Percentiles rank a stretch among this genome's conserved stretches.
phyloP scores from a whole-genome alignment of 64 coral and sea anemone genomes.

The Orbicella faveolata region DNA sequence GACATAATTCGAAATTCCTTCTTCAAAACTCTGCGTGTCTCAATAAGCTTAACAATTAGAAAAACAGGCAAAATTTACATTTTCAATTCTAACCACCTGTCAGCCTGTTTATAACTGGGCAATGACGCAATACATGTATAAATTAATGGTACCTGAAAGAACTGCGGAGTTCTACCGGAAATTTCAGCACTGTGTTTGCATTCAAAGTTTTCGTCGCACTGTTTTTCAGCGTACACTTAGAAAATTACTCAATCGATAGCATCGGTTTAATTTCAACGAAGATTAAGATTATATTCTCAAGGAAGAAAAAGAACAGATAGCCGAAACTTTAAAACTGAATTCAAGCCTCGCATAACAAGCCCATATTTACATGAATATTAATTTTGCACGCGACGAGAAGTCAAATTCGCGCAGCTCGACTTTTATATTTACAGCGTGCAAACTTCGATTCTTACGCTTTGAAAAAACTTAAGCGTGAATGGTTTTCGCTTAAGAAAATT shows the following conservation, averaged over 20 bases:
- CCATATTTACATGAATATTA: background rate
- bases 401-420: too few relatives aligned
- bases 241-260: too few relatives aligned
- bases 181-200: background rate
- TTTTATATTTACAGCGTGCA: too few relatives aligned
- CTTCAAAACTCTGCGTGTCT: background rate
- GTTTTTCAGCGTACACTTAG: too few relatives aligned
- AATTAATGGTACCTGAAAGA: background rate
- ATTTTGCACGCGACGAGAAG: background rate
- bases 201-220: background rate
- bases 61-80: background rate
- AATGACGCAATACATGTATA: background rate
- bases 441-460: too few relatives aligned
- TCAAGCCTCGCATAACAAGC: background rate
- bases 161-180: background rate
- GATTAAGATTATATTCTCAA: too few relatives aligned
- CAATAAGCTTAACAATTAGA: background rate
- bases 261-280: too few relatives aligned
- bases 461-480: background rate
- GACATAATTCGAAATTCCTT: background rate
- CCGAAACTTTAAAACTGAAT: background rate
- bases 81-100: background rate
- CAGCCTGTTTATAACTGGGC: background rate
- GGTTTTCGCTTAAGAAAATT: background rate
- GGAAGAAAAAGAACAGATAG: too few relatives aligned